Conservation (phyloP, 2,888 invertebrate species). For the Phortica magna region DNA sequence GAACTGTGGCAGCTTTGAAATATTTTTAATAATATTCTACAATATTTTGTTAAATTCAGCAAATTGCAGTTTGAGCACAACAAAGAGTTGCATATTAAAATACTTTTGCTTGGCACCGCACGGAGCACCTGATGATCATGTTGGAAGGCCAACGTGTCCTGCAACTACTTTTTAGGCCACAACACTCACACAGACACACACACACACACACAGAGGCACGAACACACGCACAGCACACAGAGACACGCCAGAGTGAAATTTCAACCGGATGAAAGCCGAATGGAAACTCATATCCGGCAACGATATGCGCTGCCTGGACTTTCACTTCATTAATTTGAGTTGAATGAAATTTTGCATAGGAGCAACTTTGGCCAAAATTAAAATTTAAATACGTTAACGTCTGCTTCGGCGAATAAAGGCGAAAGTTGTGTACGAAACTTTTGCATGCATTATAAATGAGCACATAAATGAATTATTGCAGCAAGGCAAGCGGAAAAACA, state of each 20-base stretch:
- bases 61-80: constrained; percentile 15
- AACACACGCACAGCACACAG: background rate
- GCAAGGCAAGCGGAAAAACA: too few relatives aligned
- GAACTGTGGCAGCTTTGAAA: background rate
- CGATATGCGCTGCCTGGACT: background rate
- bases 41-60: constrained; percentile 15
- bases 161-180: background rate
- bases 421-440: background rate
- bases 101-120: background rate
- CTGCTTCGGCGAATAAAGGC: background rate
- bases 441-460: background rate
- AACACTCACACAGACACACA: background rate
- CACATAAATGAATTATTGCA: background rate
- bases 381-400: constrained; percentile 7
- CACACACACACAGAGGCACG: background rate
- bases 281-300: background rate
- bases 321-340: constrained; percentile 15
- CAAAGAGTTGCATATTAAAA: background rate
- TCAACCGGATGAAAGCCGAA: background rate
- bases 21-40: background rate
- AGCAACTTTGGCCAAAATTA: constrained; percentile 10
- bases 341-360: background rate
- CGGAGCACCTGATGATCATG: constrained; percentile 20
- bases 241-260: background rate
- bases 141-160: background rate